Evolutionary conservation across 2,888 invertebrate species (phyloP), one percentile per base, ranked within the genome.

Genomic region (Lycophotia porphyrea): DNA sequence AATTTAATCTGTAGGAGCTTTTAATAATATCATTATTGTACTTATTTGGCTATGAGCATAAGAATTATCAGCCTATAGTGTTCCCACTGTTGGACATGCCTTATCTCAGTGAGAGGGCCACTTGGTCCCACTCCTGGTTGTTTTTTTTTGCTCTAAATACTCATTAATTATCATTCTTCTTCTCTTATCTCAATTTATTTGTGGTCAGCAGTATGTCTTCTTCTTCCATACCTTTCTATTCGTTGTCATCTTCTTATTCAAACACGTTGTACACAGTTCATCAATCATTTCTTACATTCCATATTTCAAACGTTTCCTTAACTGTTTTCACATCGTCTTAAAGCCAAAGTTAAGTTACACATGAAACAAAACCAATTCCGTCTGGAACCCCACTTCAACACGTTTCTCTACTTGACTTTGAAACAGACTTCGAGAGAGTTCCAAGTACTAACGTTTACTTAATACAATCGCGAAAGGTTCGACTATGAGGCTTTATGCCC

Each of bases 401-500:
- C 80, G 86, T 75, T 80, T 84, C 61, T 65, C 68, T 70, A 72
- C 86, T 86, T 78, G 85, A 87, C 87, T 82, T 80, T 76, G 81
- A 73, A 84, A 79, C 60, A 67, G 67, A 65, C 68, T 82, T 82
- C 55, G 64, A 76, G 81, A 80, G 65, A 66, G 21, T 68, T 70
- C 31, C 36, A 82, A 80, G 82, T 78, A 73, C 71, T 73, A 80
- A 78, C 80, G 49, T 76, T 82, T 74, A 78, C 80, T 52, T 84
- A 80, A 73, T 71, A 76, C 63, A 80, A 70, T 71, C 66, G 73
- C 58, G 44, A 64, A 79, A 63, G 67, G 55, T 36, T 52, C 31
- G 65, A 52, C 67, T 71, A 18, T 24, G 61, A 71, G 52, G 63
- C 58, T 74, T 75, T 69, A 78, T 58, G 47, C 44, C 61, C 63